Evolutionary conservation across 37 sponge, comb jelly and placozoan species (phyloP).

Genomic region (Aplysina aerophoba): DNA sequence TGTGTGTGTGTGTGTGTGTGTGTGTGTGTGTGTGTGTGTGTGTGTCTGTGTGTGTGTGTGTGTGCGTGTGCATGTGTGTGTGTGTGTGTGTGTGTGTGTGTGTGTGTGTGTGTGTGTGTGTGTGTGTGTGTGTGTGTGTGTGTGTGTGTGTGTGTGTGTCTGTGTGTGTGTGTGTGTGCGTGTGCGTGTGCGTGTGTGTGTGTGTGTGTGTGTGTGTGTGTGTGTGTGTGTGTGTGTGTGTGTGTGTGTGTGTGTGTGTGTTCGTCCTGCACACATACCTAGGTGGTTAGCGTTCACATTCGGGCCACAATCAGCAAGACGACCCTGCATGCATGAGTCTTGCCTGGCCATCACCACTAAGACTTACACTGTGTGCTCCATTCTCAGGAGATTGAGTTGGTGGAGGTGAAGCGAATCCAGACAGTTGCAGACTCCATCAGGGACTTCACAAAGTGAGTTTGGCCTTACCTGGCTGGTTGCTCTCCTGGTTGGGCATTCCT

Average conservation of each 20-base stretch:
- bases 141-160: slow-evolving; percentile 26
- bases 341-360: background rate
- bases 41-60: slow-evolving; percentile 23
- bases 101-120: slow-evolving; percentile 38
- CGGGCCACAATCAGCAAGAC: background rate
- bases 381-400: slow-evolving; percentile 40
- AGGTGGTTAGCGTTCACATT: background rate
- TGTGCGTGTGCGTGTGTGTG: too few species aligned
- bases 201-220: too few species aligned
- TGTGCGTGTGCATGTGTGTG: slow-evolving; percentile 27
- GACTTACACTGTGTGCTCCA: background rate
- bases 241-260: background rate
- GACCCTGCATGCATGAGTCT: background rate
- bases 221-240: background rate
- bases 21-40: slow-evolving; percentile 41
- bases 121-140: slow-evolving; percentile 32
- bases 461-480: too few species aligned
- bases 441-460: slow-evolving; percentile 65
- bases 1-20: slow-evolving; percentile 14
- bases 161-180: slow-evolving; percentile 7
- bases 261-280: background rate
- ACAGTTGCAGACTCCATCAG: slow-evolving; percentile 53
- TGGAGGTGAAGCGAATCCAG: slow-evolving; percentile 64
- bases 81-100: slow-evolving; percentile 35
- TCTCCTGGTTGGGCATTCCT: too few species aligned